phyloP scores from a whole-genome alignment of 2,113 vertebrate genomes.

The Delphinus delphis region DNA sequence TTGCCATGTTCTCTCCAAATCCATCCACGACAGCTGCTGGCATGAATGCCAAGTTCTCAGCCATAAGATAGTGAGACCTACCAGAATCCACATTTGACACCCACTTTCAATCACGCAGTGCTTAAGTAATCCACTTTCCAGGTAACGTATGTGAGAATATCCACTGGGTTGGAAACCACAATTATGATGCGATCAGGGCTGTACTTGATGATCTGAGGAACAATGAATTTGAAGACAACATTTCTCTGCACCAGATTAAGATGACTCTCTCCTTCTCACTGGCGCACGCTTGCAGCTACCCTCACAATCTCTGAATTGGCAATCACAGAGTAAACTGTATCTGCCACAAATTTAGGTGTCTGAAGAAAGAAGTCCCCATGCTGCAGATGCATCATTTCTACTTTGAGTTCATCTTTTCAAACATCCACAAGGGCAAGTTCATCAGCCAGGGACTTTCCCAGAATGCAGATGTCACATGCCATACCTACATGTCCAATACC shows the following conservation, averaged over 20 bases:
- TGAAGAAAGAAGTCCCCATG: slow-evolving; percentile 88
- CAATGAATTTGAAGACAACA: slow-evolving; percentile 86
- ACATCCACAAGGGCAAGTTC: slow-evolving; percentile 86
- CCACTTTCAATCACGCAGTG: neutral
- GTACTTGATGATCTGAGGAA: slow-evolving; percentile 85
- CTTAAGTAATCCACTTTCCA: neutral
- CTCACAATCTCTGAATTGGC: slow-evolving; percentile 84
- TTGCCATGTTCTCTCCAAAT: neutral
- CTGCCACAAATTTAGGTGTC: slow-evolving; percentile 83
- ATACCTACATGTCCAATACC: slow-evolving; percentile 85
- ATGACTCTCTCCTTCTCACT: slow-evolving; percentile 85
- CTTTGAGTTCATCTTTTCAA: slow-evolving; percentile 86
- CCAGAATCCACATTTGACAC: neutral
- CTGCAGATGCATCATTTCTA: slow-evolving; percentile 87
- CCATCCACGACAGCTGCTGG: neutral
- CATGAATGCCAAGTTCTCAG: neutral
- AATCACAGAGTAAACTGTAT: slow-evolving; percentile 85
- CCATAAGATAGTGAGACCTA: neutral
- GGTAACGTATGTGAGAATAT: neutral
- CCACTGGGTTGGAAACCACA: slow-evolving; percentile 87
- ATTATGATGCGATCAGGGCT: slow-evolving; percentile 83
- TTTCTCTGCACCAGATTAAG: slow-evolving; percentile 86
- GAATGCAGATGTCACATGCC: slow-evolving; percentile 84
- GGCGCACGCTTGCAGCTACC: slow-evolving; percentile 82
- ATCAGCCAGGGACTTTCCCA: slow-evolving; percentile 82